These are phyloP conservation scores for Decapterus maruadsi DNA, from an alignment of 2,797 vertebrate genomes.

Conservation along the genomic window DNA sequence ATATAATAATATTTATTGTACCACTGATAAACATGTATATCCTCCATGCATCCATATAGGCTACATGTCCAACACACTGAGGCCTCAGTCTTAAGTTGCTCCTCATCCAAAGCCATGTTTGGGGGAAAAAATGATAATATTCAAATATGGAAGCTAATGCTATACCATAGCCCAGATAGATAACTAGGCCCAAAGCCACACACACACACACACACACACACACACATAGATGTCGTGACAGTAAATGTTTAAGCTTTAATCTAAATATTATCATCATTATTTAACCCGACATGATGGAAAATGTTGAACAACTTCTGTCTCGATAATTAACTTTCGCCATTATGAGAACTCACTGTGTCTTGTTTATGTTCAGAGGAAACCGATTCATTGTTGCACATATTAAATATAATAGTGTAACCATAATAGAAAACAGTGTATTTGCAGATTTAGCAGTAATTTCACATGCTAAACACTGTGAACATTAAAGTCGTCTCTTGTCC, in stretches of 20 bases:
- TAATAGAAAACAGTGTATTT: rapidly evolving
- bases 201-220: no score
- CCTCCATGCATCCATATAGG: not conserved
- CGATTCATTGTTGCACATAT: no score
- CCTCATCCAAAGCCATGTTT: not conserved
- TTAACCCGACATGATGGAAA: not conserved
- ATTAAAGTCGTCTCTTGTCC: not conserved
- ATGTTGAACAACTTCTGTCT: constrained; percentile 13
- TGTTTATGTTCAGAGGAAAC: rapidly evolving
- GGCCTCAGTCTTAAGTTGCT: not conserved
- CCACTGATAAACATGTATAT: constrained; percentile 23
- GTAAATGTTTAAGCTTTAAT: no score
- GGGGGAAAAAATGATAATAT: constrained; percentile 2
- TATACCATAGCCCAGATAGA: not conserved
- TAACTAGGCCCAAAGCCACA: not conserved
- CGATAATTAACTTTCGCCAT: constrained; percentile 8
- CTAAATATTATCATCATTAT: no score
- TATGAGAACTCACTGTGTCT: not conserved
- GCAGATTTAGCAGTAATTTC: rapidly evolving
- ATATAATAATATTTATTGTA: not conserved
- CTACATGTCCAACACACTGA: constrained; percentile 6
- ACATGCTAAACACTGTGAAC: no score
- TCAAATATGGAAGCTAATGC: constrained; percentile 15
- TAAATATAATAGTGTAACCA: no score
- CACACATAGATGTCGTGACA: not conserved